Conservation (phyloP, 1,140 invertebrate species). For the Ditylenchus dipsaci region DNA sequence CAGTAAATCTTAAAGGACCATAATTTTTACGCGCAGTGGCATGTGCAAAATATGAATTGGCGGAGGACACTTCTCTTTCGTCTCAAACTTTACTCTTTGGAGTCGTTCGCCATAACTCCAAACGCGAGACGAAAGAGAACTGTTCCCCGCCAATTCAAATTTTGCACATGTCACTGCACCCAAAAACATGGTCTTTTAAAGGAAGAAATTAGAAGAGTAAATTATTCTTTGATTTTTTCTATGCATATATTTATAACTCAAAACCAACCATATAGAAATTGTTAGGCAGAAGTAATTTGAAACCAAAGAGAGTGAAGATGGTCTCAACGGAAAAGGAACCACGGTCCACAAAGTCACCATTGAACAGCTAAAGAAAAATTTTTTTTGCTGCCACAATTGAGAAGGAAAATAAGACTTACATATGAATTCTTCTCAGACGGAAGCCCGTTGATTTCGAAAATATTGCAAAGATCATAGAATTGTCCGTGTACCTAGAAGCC, state of each 20-base stretch:
- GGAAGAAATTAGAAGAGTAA: no score
- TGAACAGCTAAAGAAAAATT: conserved; percentile 71
- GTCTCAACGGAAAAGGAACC: conserved; percentile 99
- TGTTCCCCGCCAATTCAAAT: no score
- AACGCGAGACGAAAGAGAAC: no score
- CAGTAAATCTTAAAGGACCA: no score
- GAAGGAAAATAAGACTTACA: conserved; percentile 63
- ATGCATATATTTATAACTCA: neutral
- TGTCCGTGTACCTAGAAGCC: conserved; percentile 80
- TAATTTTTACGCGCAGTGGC: no score
- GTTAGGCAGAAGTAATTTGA: conserved; percentile 91
- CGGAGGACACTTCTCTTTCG: no score
- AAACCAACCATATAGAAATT: conserved; percentile 89
- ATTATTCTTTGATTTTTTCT: neutral
- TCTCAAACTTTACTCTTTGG: no score
- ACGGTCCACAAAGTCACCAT: conserved; percentile 97
- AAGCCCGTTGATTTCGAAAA: conserved; percentile 90
- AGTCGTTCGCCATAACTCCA: no score
- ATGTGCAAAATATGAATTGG: no score
- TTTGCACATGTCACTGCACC: no score
- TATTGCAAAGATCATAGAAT: conserved; percentile 95
- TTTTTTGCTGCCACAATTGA: conserved; percentile 3
- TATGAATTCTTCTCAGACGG: conserved; percentile 93
- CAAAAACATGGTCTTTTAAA: no score
- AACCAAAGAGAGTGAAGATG: conserved; percentile 93